Conservation (phyloP, 2,113 vertebrate genomes). For the Myiopsitta monachus region DNA sequence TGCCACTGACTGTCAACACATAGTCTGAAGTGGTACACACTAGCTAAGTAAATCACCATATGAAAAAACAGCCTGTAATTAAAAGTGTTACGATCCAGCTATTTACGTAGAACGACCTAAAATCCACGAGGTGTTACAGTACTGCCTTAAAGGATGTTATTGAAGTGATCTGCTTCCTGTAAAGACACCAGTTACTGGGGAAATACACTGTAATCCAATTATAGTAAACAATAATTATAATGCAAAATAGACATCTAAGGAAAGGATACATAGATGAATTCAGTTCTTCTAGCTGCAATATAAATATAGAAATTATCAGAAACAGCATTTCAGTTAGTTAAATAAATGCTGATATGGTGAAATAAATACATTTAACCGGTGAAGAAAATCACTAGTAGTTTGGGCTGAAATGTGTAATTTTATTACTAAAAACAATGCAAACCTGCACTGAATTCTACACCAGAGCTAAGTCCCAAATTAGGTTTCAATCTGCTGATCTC, state of each 20-base stretch:
- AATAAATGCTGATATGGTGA: background rate
- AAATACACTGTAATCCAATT: background rate
- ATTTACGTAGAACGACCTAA: background rate
- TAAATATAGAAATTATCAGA: background rate
- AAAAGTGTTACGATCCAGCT: background rate
- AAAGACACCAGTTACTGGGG: background rate
- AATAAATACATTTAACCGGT: background rate
- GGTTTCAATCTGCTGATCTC: background rate
- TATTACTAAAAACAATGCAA: background rate
- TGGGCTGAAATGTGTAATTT: background rate
- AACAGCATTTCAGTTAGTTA: background rate
- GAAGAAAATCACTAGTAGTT: background rate
- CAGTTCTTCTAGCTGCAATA: constrained; percentile 92
- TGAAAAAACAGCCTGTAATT: background rate
- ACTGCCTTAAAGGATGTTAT: background rate
- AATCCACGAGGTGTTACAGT: background rate
- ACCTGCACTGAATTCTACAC: background rate
- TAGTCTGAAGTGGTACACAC: accelerated
- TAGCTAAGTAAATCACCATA: background rate
- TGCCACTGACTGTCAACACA: background rate
- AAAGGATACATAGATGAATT: constrained; percentile 99
- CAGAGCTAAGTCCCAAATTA: background rate
- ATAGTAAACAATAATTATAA: background rate
- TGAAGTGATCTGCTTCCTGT: background rate
- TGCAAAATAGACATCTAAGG: background rate